Conservation (phyloP, 2,797 vertebrate species). For the Brachyalestes nurse region DNA sequence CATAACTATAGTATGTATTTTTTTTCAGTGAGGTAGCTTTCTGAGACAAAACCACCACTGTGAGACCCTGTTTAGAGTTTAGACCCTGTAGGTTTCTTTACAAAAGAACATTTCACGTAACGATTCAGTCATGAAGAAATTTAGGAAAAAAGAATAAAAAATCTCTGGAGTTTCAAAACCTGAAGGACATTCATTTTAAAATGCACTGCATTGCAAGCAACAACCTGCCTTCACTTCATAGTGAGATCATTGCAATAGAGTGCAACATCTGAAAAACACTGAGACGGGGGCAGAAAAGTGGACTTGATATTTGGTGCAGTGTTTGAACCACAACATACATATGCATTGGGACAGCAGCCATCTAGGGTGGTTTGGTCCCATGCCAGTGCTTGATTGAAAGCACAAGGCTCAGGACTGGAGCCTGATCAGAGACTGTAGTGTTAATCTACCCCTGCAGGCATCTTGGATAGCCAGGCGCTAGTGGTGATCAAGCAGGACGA, state of each 20-base stretch:
- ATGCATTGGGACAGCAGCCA: neutral
- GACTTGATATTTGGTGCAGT: conserved; percentile 17
- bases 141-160: neutral
- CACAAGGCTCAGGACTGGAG: conserved; percentile 44
- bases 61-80: too few species aligned
- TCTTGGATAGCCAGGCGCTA: conserved; percentile 17
- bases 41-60: neutral
- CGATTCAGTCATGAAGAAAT: neutral
- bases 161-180: too few species aligned
- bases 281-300: conserved; percentile 3
- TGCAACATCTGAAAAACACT: neutral
- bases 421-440: conserved; percentile 37
- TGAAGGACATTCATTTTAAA: conserved; percentile 19
- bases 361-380: conserved; percentile 30
- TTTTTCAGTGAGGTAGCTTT: neutral
- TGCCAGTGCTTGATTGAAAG: conserved; percentile 36
- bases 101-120: too few species aligned
- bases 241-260: neutral
- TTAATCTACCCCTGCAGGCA: conserved; percentile 50
- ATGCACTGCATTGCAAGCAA: neutral
- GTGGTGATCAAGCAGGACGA: conserved; percentile 54
- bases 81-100: too few species aligned
- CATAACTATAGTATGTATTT: neutral
- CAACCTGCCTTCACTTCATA: neutral
- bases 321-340: conserved; percentile 9